phyloP scores from a whole-genome alignment of 1,140 invertebrate genomes.

The Platyscapa corneri region DNA sequence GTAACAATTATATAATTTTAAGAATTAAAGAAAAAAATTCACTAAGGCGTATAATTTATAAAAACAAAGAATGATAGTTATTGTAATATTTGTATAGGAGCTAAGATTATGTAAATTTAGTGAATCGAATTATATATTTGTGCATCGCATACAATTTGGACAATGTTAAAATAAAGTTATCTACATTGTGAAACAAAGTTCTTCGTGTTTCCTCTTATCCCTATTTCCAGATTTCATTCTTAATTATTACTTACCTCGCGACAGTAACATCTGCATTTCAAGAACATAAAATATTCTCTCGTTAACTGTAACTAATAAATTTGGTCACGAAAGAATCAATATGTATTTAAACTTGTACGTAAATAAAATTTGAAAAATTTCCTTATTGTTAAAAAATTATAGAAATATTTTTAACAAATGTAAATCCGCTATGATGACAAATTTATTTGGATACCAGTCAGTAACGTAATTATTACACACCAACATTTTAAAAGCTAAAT shows the following conservation, averaged over 20 bases:
- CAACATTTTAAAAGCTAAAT: no score
- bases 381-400: no score
- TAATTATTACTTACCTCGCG: not conserved
- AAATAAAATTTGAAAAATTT: no score
- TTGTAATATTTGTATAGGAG: slow-evolving; percentile 70
- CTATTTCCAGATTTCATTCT: not conserved
- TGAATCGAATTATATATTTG: slow-evolving; percentile 65
- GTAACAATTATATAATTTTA: slow-evolving; percentile 44
- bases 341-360: no score
- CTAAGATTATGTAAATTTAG: slow-evolving; percentile 66
- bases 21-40: slow-evolving; percentile 48
- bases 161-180: slow-evolving; percentile 60
- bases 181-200: slow-evolving; percentile 26
- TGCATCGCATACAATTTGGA: slow-evolving; percentile 60
- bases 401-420: no score
- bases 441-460: no score
- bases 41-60: slow-evolving; percentile 49
- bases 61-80: slow-evolving; percentile 59
- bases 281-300: no score
- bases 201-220: not conserved
- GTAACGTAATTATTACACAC: no score
- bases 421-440: no score
- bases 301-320: no score
- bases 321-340: no score
- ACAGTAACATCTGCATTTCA: no score